Evolutionary conservation across 2,113 vertebrate genomes (phyloP), one percentile per base, ranked within the genome.

Genomic region (Empidonax traillii): DNA sequence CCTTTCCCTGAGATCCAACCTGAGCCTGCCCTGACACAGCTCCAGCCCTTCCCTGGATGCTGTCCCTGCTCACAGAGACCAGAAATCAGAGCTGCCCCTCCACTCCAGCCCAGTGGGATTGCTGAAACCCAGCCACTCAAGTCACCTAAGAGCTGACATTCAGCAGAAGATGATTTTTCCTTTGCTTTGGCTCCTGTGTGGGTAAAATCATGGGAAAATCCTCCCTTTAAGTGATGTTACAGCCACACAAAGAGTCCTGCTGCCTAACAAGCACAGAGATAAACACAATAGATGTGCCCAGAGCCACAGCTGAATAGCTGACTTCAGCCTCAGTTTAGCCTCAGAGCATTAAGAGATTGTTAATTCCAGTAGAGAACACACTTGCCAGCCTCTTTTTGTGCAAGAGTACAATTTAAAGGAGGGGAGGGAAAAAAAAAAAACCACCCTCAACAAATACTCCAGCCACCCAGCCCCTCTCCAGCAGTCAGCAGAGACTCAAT

Each of bases 291-390:
- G 75, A 52, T 35, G 59, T 19, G 47, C 52, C 62, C 17, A 74
- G 39, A 94, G 28, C 76, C 58, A 21, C 73, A 43, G 49, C 85
- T 51, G 41, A 84, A 90, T 68, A 89, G 73, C 90, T 92, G 87
- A 86, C 85, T 93, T 77, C 78, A 96, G 82, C 94, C 85, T 86
- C 5, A 9, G 35, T 80, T 89, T 92, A 88, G 73, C 85, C 90
- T 84, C 92, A 44, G 69, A 93, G 46, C 79, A 87, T 65, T 44
- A 74, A 56, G 51, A 76, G 43, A 43, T 58, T 72, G 62, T 89
- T 78, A 56, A 85, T 77, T 85, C 63, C 76, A 87, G 76, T 12
- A 1, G 37, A 74, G 63, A 92, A 86, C 31, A 52, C 52, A 27
- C 63, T 93, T 83, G 67, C 93, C 94, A 91, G 43, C 23, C 58